Evolutionary conservation across 2,888 invertebrate species (phyloP).

Genomic region (Heteromurus nitidus): DNA sequence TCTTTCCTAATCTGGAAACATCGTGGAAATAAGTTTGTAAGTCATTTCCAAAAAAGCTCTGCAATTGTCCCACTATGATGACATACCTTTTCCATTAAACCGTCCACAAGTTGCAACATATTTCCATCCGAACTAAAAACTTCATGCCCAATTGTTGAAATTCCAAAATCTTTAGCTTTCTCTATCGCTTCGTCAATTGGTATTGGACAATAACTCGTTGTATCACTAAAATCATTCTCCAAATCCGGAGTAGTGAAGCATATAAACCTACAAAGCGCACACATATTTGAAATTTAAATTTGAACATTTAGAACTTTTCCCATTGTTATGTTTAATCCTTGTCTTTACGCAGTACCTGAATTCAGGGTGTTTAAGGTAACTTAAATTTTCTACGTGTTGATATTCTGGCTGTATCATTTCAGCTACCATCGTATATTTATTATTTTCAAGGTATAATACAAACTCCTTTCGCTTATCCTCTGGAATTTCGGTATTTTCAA

Average conservation of each 20-base stretch:
- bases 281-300: neutral
- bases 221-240: conserved; percentile 36
- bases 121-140: neutral
- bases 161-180: conserved; percentile 65
- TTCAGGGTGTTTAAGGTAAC: conserved; percentile 74
- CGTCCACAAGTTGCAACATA: conserved; percentile 68
- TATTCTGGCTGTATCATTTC: conserved; percentile 76
- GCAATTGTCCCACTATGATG: neutral
- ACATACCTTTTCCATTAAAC: conserved; percentile 74
- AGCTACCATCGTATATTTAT: conserved; percentile 75
- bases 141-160: conserved; percentile 74
- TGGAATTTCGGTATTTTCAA: conserved; percentile 70
- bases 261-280: conserved; percentile 67
- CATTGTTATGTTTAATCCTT: neutral
- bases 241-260: conserved; percentile 68
- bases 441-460: no score
- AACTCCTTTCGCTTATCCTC: conserved; percentile 63
- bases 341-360: conserved; percentile 68
- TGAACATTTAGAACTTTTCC: neutral
- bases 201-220: conserved; percentile 47
- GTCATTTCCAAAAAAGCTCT: neutral
- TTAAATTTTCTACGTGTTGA: conserved; percentile 76
- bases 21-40: no score
- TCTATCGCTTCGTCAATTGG: conserved; percentile 68
- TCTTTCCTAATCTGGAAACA: conserved; percentile 74